A percentile compares a stretch with the other conserved stretches of the same genome.
These are phyloP conservation scores for Drosophila ambigua DNA, from an alignment of 1,140 invertebrate species.

Conservation along the genomic window DNA sequence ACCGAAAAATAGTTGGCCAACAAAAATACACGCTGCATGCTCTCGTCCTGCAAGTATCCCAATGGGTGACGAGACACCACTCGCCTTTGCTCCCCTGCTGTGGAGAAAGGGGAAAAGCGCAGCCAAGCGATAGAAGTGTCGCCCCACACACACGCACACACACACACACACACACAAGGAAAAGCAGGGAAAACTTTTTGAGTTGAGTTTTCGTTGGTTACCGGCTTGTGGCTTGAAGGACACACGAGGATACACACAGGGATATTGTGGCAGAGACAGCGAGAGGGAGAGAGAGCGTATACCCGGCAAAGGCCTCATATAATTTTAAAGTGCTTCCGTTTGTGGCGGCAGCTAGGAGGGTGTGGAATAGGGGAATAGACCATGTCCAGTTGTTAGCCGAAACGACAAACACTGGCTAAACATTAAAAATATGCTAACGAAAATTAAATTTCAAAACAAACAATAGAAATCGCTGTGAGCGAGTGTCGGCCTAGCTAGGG, in stretches of 20 bases:
- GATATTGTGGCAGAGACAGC: not conserved
- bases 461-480: conserved; percentile 44
- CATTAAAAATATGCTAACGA: conserved; percentile 63
- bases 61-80: conserved; percentile 38
- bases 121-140: conserved; percentile 55
- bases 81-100: too few species aligned
- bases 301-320: conserved; percentile 67
- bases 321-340: conserved; percentile 83
- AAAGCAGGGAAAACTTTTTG: conserved; percentile 65
- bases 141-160: conserved; percentile 37
- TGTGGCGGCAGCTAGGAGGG: conserved; percentile 57
- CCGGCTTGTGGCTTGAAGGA: conserved; percentile 74
- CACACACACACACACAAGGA: conserved; percentile 15
- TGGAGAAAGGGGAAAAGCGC: conserved; percentile 16
- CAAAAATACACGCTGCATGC: conserved; percentile 38
- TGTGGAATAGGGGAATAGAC: not conserved
- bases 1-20: conserved; percentile 72
- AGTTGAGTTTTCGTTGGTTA: conserved; percentile 81
- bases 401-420: conserved; percentile 68
- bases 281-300: conserved; percentile 14
- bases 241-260: conserved; percentile 51
- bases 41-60: conserved; percentile 43
- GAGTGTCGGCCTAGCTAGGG: not conserved
- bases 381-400: conserved; percentile 44
- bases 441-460: conserved; percentile 74